Conservation (phyloP, 2,113 vertebrate genomes). For the Pangasianodon gigas region DNA sequence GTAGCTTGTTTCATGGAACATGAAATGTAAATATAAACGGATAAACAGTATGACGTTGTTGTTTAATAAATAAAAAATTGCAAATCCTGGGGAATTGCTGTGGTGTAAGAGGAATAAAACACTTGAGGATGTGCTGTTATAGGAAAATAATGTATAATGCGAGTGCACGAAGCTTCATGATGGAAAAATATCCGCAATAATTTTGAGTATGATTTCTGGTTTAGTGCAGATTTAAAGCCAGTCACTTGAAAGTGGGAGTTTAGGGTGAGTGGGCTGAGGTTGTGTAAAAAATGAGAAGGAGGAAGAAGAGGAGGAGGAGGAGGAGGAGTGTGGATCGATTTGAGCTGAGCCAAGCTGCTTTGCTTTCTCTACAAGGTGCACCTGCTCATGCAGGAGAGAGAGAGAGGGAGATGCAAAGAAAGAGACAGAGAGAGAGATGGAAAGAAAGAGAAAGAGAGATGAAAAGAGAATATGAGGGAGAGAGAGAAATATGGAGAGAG, state of each 20-base stretch:
- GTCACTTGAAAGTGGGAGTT: neutral
- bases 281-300: constrained; percentile 42
- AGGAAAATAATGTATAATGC: neutral
- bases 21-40: neutral
- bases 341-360: constrained; percentile 46
- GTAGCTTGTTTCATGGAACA: neutral
- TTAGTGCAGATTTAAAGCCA: neutral
- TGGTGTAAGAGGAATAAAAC: neutral
- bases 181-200: neutral
- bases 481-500: constrained; percentile 1
- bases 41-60: neutral
- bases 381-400: constrained; percentile 64
- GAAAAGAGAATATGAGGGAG: neutral
- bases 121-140: no score
- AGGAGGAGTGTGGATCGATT: constrained; percentile 50
- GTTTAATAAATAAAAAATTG: neutral
- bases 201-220: neutral
- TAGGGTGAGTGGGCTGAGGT: constrained; percentile 39
- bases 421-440: neutral
- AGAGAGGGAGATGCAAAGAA: neutral
- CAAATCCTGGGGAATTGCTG: neutral
- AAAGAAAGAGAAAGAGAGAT: neutral
- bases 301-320: constrained; percentile 51
- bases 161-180: neutral
- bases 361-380: constrained; percentile 58